These are phyloP conservation scores for Temnothorax ravouxi DNA, from an alignment of 2,888 invertebrate species.

Conservation along the genomic window DNA sequence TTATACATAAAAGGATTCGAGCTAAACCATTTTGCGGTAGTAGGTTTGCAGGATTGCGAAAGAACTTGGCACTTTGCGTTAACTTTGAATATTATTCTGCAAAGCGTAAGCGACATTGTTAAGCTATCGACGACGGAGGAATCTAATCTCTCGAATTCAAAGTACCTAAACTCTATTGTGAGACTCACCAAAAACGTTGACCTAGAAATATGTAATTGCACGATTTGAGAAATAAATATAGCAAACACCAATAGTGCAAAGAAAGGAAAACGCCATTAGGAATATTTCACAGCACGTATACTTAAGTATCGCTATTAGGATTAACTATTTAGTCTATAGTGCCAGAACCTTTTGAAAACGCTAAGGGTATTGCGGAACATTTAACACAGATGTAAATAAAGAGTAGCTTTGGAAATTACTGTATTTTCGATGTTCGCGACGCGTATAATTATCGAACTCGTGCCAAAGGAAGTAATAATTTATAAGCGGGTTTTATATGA, in stretches of 20 bases:
- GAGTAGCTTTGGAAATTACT: conserved; percentile 45
- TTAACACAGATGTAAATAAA: conserved; percentile 32
- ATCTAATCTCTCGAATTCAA: conserved; percentile 5
- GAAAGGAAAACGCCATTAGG: neutral
- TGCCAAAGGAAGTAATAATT: conserved; percentile 70
- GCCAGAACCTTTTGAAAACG: neutral
- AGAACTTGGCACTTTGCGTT: neutral
- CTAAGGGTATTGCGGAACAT: conserved; percentile 10
- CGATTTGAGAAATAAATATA: conserved; percentile 14
- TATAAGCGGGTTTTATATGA: conserved; percentile 51
- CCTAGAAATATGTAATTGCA: neutral
- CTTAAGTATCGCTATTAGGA: neutral
- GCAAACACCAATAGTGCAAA: conserved; percentile 31
- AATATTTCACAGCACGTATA: conserved; percentile 26
- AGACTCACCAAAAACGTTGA: conserved; percentile 5
- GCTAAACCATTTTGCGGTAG: neutral
- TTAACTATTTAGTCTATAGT: conserved; percentile 25
- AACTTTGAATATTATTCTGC: conserved; percentile 21
- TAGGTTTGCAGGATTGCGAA: neutral
- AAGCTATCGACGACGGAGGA: neutral
- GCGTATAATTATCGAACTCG: conserved; percentile 66
- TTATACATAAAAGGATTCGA: neutral
- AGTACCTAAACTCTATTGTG: neutral
- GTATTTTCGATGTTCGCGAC: conserved; percentile 74
- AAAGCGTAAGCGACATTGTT: neutral